Evolutionary conservation across 2,888 invertebrate genomes (phyloP), one percentile per base, ranked within the genome.

Genomic region (Heliconius aoede): DNA sequence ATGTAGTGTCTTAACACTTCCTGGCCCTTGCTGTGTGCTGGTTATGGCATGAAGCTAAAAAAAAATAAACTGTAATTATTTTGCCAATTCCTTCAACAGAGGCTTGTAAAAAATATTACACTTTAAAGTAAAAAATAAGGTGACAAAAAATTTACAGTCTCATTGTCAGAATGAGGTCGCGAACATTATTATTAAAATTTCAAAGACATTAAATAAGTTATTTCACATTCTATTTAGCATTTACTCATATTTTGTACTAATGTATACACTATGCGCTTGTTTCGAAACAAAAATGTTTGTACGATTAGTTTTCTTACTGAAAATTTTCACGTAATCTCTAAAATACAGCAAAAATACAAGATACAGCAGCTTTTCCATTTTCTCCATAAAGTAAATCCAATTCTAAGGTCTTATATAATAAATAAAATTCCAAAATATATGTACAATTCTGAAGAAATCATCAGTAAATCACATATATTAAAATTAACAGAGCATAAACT

Each of bases 111-210:
- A 69, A 69, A 55, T 32, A 32, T 55, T 15, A 55, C 7, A 69
- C 30, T n/a, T 28, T 11, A n/a, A 13, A 51, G 28, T 28, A 51
- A 69, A 69, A 69, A 69, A n/a, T 28, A 3, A 69, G 30, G 5
- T 15, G 21, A 26, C 51, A 30, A 69, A 69, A 69, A 69, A 18
- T 68, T 21, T 24, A 28, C 55, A 13, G 5, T 51, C 5, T 30
- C 51, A 68, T 30, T 55, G 32, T 69, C 15, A 30, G 55, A 69
- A 51, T 30, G 13, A 26, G 55, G n/a, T 69, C 69, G 32, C 30
- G 32, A 69, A 55, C n/a, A 55, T 30, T 30, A 30, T 55, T 28
- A 68, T 51, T 21, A 24, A 32, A 32, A 28, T 24, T 24, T 64
- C 18, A 46, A n/a, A 36, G 2, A 40, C 18, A 24, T 24, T 65